Conservation (phyloP, 2,113 vertebrate genomes). For the Rhadina sibilatrix region DNA sequence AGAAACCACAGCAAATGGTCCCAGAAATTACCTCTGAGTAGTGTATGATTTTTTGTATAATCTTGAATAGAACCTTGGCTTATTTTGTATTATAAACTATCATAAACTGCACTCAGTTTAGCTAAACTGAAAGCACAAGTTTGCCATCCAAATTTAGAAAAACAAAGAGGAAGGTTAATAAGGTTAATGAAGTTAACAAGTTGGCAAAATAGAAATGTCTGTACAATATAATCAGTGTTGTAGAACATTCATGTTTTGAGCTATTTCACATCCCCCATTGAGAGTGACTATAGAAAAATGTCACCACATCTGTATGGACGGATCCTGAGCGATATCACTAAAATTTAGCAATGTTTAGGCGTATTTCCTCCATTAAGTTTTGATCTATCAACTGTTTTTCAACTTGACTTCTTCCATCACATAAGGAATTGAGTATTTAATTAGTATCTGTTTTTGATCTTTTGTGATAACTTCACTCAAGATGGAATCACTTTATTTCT, state of each 20-base stretch:
- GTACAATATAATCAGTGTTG: neutral
- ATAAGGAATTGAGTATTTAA: neutral
- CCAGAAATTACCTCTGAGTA: neutral
- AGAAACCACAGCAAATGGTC: neutral
- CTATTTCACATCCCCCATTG: neutral
- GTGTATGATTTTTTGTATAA: neutral
- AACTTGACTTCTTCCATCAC: neutral
- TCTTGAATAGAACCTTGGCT: neutral
- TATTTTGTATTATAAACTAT: neutral
- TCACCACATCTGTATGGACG: neutral
- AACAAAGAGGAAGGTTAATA: neutral
- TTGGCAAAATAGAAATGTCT: neutral
- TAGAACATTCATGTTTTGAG: neutral
- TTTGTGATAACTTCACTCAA: neutral
- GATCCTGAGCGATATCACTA: neutral
- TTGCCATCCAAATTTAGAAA: neutral
- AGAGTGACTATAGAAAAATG: neutral
- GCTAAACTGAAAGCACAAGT: neutral
- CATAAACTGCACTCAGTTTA: neutral
- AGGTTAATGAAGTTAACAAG: neutral
- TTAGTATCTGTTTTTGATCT: neutral
- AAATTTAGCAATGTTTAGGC: neutral
- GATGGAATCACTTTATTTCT: neutral
- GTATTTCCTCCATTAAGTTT: neutral
- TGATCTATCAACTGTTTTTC: neutral